Percentiles rank a stretch among this genome's conserved stretches.
These are phyloP conservation scores for Clitarchus hookeri DNA, from an alignment of 2,888 invertebrate species.

Conservation along the genomic window DNA sequence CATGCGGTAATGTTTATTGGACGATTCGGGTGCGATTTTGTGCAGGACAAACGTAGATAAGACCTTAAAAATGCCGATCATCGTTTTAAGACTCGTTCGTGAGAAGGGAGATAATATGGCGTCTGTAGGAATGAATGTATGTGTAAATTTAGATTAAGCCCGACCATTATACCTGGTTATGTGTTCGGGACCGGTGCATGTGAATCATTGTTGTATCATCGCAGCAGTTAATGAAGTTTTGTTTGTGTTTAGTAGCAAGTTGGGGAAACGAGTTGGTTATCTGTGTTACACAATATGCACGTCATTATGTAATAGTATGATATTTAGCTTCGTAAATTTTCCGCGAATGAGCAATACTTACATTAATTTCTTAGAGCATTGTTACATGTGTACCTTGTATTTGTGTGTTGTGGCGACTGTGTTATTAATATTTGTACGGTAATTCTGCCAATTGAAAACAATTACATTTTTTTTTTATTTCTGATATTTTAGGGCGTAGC, in stretches of 20 bases:
- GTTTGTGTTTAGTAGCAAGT: not conserved
- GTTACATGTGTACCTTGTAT: constrained; percentile 24
- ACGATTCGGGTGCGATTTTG: constrained; percentile 27
- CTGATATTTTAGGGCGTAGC: constrained; percentile 62
- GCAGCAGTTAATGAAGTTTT: not conserved
- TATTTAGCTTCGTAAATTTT: not conserved
- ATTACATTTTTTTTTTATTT: constrained; percentile 16
- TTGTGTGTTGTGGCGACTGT: not conserved
- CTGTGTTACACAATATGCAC: not conserved
- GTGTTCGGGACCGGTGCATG: constrained; percentile 33
- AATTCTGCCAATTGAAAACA: constrained; percentile 12
- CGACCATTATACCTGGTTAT: constrained; percentile 34
- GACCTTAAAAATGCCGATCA: constrained; percentile 51
- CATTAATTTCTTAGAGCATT: not conserved
- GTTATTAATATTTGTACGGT: not conserved
- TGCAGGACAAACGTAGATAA: constrained; percentile 28
- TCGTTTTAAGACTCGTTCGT: constrained; percentile 51
- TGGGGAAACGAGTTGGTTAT: not conserved
- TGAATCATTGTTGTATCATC: constrained; percentile 27
- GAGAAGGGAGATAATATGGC: constrained; percentile 58
- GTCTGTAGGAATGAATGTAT: constrained; percentile 51
- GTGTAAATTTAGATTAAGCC: constrained; percentile 52
- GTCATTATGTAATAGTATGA: not conserved
- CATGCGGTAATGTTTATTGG: constrained; percentile 53
- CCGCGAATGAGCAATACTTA: not conserved